Percentiles rank a stretch among this genome's conserved stretches.
Evolutionary conservation across 1,140 invertebrate species (phyloP).

Genomic region (Drosophila ogumai): DNA sequence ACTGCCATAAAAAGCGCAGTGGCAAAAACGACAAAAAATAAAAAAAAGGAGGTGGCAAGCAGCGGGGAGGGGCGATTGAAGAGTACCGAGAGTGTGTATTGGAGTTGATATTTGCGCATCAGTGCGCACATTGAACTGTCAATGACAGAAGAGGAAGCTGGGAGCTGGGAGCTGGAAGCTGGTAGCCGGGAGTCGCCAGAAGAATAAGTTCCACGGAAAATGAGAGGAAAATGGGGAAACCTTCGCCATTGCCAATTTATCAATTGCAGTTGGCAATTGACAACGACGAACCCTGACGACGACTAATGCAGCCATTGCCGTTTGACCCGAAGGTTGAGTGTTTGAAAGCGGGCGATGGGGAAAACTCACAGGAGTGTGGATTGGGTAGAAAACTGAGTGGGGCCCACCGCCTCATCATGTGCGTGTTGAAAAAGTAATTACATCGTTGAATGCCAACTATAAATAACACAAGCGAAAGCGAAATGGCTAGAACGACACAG

Average conservation of each 20-base stretch:
- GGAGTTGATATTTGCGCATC: slow-evolving; percentile 82
- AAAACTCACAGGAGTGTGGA: background rate
- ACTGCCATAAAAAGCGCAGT: slow-evolving; percentile 79
- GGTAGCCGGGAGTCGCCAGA: background rate
- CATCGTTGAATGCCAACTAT: slow-evolving; percentile 70
- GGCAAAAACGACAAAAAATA: slow-evolving; percentile 14
- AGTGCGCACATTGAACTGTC: slow-evolving; percentile 83
- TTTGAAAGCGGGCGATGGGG: background rate
- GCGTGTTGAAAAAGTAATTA: slow-evolving; percentile 83
- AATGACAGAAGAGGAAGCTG: slow-evolving; percentile 51
- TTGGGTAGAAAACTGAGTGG: background rate
- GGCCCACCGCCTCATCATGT: slow-evolving; percentile 48
- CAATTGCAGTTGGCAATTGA: slow-evolving; percentile 75
- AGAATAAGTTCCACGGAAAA: slow-evolving; percentile 36
- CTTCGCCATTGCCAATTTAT: slow-evolving; percentile 73
- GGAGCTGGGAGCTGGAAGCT: background rate
- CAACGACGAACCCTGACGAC: slow-evolving; percentile 44
- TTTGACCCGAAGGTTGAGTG: slow-evolving; percentile 56
- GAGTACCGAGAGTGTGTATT: slow-evolving; percentile 63
- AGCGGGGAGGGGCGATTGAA: background rate
- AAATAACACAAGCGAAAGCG: slow-evolving; percentile 58
- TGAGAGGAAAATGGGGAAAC: slow-evolving; percentile 22
- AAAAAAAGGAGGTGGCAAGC: background rate
- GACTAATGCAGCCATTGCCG: slow-evolving; percentile 71
- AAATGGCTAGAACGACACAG: slow-evolving; percentile 38